Evolutionary conservation across 53 echinoderm and acorn worm species (phyloP).

Genomic region (Mesocentrotus franciscanus): DNA sequence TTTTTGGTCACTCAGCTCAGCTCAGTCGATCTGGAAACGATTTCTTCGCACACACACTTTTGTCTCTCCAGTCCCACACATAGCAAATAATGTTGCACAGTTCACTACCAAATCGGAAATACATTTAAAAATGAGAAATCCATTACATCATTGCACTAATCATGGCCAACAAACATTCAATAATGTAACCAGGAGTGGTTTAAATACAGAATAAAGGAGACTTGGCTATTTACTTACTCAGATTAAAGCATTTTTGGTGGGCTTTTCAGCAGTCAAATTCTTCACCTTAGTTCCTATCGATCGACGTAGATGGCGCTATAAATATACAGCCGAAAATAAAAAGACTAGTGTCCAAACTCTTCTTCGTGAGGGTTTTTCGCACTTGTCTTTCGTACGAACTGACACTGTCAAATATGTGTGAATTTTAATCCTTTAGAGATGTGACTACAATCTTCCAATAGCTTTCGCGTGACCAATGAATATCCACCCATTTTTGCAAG

Average conservation of each 20-base stretch:
- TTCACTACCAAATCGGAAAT: not conserved
- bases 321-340: not conserved
- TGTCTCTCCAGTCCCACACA: not conserved
- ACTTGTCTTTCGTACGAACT: not conserved
- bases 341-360: slow-evolving; percentile 12
- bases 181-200: not conserved
- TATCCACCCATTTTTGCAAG: slow-evolving; percentile 56
- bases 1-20: too few relatives aligned
- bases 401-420: not conserved
- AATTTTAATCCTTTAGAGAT: not conserved
- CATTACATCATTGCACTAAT: not conserved
- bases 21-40: too few relatives aligned
- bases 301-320: slow-evolving; percentile 42
- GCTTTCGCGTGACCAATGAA: slow-evolving; percentile 46
- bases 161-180: not conserved
- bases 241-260: not conserved
- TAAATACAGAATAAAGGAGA: not conserved
- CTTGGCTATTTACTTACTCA: not conserved
- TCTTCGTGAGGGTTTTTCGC: not conserved
- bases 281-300: not conserved
- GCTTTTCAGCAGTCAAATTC: not conserved
- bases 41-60: too few relatives aligned
- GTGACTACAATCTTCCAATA: slow-evolving; percentile 10
- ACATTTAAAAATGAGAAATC: not conserved
- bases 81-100: not conserved